Percentiles rank a stretch among this genome's conserved stretches.
These are phyloP conservation scores for Hypena proboscidalis DNA, from an alignment of 2,888 invertebrate species.

Conservation along the genomic window DNA sequence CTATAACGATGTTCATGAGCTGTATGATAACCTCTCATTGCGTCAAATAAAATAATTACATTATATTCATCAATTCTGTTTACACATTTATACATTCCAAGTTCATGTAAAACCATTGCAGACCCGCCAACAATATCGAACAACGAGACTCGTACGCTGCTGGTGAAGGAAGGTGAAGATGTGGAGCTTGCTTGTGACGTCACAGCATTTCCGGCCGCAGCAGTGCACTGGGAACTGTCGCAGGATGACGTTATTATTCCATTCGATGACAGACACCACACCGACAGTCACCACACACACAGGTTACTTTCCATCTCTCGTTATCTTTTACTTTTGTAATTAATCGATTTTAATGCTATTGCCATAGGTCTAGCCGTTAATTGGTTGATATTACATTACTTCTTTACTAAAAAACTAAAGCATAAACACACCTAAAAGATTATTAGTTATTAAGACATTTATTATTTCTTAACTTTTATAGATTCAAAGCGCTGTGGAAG, in stretches of 20 bases:
- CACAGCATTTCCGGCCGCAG: conserved; percentile 59
- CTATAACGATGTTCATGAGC: no score
- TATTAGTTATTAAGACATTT: no score
- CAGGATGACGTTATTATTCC: conserved; percentile 55
- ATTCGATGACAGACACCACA: conserved; percentile 54
- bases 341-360: no score
- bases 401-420: no score
- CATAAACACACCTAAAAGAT: no score
- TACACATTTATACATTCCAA: no score
- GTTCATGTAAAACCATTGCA: conserved; percentile 27
- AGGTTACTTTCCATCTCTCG: conserved; percentile 41
- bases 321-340: no score
- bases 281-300: conserved; percentile 54
- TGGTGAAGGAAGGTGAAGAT: conserved; percentile 52
- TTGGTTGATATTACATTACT: no score
- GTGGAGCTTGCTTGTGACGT: conserved; percentile 63
- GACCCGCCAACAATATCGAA: conserved; percentile 64
- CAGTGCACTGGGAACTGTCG: conserved; percentile 63
- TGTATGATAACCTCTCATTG: no score
- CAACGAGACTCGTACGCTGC: conserved; percentile 30
- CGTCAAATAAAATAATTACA: no score
- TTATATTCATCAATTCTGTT: no score
- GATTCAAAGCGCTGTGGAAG: conserved; percentile 57
- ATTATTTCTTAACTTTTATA: conserved; percentile 47
- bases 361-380: no score